Conservation (phyloP, 2,113 vertebrate species). For the Toxotes jaculatrix region DNA sequence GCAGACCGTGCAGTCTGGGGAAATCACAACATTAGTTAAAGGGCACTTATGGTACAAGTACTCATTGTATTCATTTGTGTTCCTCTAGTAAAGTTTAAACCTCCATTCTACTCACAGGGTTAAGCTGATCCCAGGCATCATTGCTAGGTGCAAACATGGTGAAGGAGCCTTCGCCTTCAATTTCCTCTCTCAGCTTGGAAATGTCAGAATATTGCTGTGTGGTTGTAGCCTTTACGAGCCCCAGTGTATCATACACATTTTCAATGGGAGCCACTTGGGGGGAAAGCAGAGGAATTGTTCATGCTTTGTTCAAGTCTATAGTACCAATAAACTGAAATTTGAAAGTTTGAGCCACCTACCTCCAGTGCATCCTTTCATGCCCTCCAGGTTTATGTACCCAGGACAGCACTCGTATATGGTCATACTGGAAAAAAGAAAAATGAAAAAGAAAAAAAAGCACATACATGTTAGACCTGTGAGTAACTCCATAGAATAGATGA, state of each 20-base stretch:
- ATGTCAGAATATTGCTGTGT: slow-evolving; percentile 89
- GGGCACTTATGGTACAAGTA: background rate
- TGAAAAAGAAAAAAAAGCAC: background rate
- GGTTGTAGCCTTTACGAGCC: slow-evolving; percentile 87
- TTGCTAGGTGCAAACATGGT: slow-evolving; percentile 96
- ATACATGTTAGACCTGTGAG: background rate
- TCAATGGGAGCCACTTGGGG: slow-evolving; percentile 93
- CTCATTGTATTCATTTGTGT: background rate
- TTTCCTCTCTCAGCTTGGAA: slow-evolving; percentile 89
- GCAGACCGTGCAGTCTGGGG: slow-evolving; percentile 84
- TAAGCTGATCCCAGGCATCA: slow-evolving; percentile 92
- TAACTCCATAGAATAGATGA: background rate
- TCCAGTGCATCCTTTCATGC: slow-evolving; percentile 92
- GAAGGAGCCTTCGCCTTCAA: slow-evolving; percentile 91
- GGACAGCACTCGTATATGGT: slow-evolving; percentile 97
- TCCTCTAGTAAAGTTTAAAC: background rate
- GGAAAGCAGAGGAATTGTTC: background rate
- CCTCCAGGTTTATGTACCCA: slow-evolving; percentile 94
- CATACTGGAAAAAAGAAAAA: slow-evolving; percentile 75
- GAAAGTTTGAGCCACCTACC: slow-evolving; percentile 83
- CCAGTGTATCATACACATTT: slow-evolving; percentile 93
- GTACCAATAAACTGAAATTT: background rate
- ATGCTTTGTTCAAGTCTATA: background rate
- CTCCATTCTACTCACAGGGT: slow-evolving; percentile 84
- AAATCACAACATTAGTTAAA: slow-evolving; percentile 23